Evolutionary conservation across 2,888 invertebrate species (phyloP).

Genomic region (Tridacna gigas): DNA sequence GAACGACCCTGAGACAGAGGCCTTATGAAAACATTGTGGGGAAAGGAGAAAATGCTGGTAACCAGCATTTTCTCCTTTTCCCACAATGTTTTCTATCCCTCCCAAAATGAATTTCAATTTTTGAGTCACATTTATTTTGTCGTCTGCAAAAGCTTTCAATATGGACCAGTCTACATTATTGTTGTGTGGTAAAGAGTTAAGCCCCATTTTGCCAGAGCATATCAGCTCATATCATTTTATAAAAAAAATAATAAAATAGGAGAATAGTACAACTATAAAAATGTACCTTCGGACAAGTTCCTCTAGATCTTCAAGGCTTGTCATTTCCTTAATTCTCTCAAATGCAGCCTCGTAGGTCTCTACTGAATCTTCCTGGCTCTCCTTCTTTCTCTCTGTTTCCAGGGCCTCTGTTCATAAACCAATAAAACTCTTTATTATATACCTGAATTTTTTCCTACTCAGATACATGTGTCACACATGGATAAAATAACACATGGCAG

Average conservation of each 20-base stretch:
- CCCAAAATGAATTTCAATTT: too few relatives aligned
- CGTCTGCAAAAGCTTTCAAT: too few relatives aligned
- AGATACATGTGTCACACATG: too few relatives aligned
- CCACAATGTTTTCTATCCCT: too few relatives aligned
- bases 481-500: too few relatives aligned
- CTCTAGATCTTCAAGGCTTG: constrained; percentile 85
- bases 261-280: background rate
- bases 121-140: too few relatives aligned
- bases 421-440: too few relatives aligned
- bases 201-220: background rate
- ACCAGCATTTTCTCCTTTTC: background rate
- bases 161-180: too few relatives aligned
- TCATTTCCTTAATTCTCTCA: constrained; percentile 89
- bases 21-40: background rate
- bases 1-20: background rate
- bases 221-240: too few relatives aligned
- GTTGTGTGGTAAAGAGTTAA: too few relatives aligned
- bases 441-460: too few relatives aligned
- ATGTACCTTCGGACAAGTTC: constrained; percentile 86
- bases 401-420: constrained; percentile 74
- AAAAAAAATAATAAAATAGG: background rate
- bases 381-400: constrained; percentile 87
- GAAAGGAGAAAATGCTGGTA: background rate
- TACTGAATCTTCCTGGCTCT: constrained; percentile 88
- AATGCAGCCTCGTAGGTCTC: constrained; percentile 91